Base-by-base conservation (phyloP, 2,113 vertebrate species). In the Phaetusa simplex region DNA sequence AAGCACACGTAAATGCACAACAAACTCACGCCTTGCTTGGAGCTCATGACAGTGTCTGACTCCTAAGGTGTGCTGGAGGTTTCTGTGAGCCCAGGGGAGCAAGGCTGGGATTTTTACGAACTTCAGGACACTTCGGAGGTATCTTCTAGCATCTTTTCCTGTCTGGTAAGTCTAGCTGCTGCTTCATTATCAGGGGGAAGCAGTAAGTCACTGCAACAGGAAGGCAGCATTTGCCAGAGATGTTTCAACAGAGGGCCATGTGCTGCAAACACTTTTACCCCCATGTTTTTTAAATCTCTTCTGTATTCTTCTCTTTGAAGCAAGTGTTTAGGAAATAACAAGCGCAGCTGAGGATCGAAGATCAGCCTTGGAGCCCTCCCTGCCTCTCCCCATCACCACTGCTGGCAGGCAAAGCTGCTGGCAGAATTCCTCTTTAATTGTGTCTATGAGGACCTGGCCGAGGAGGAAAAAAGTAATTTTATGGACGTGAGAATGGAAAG, bases 1-100 rank as follows among this genome's bases (percentile, higher is more conserved):
- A 12, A 52, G 47, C 22, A 12, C 0, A 0, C 0, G 2, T 20
- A 43, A 50, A 45, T n/a, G 13, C 6, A 0, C 18, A 7, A 62
- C 14, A 62, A 77, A 66, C 2, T 1, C 2, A 4, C 0, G 0
- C 19, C 65, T 52, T 0, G 2, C 74, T 67, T 6, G 3, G 34
- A 36, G 34, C 11, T 79, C 2, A 0, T 21, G 26, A 15, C 19
- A 11, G 12, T 21, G 50, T 64, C 11, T 50, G 40, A 22, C 15
- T 93, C 43, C 36, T 49, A 6, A 61, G 36, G 7, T 20, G 23
- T 53, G 49, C 40, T 66, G 27, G 47, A 61, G 20, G 6, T 21
- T 64, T 81, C 29, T 52, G 15, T 52, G 30, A 71, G 32, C 30
- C 2, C 3, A 43, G 65, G 20, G 5, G 3, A 79, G 61, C 61